Evolutionary conservation across 2,888 invertebrate species (phyloP).

Genomic region (Andrena trimmerana): DNA sequence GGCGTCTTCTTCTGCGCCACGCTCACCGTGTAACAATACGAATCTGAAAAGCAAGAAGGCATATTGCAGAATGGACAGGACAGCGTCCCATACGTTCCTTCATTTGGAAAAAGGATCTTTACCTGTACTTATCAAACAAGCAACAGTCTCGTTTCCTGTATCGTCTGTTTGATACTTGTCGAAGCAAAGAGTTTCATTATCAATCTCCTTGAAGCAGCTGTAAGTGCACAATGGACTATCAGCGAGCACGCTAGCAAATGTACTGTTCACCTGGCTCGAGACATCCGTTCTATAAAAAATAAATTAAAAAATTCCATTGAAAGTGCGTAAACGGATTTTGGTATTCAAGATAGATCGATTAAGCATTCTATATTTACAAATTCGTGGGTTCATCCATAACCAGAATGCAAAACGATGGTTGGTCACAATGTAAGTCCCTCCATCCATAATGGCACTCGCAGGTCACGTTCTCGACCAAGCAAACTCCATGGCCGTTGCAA

Average conservation of each 20-base stretch:
- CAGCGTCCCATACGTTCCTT: not conserved
- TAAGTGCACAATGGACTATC: conserved; percentile 42
- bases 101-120: not conserved
- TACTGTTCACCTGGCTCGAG: conserved; percentile 27
- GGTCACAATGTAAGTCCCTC: conserved; percentile 72
- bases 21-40: not conserved
- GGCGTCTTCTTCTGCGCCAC: not conserved
- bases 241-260: conserved; percentile 22
- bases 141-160: not conserved
- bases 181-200: conserved; percentile 50
- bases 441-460: conserved; percentile 81
- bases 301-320: not conserved
- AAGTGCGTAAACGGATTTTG: not conserved
- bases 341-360: not conserved
- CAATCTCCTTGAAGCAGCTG: conserved; percentile 43
- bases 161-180: not conserved
- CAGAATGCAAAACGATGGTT: conserved; percentile 61
- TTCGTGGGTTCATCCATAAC: not conserved
- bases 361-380: conserved; percentile 21
- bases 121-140: conserved; percentile 57
- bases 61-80: not conserved
- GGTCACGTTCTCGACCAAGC: conserved; percentile 69
- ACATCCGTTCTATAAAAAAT: conserved; percentile 36
- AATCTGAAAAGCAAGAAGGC: conserved; percentile 17
- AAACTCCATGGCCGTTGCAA: conserved; percentile 66